phyloP scores from a whole-genome alignment of 2,797 vertebrate species.

The Sardinella longiceps region DNA sequence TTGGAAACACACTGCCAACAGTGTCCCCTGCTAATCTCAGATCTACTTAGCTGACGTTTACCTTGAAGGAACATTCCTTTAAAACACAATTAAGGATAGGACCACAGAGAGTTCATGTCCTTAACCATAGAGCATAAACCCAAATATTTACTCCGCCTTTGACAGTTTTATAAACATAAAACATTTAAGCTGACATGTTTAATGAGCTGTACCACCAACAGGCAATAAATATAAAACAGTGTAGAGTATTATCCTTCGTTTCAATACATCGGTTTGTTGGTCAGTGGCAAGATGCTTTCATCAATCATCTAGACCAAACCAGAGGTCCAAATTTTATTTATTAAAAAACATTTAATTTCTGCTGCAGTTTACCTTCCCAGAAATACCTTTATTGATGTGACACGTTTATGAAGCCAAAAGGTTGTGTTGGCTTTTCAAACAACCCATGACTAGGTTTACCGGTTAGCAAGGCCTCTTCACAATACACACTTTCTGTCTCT shows the following conservation, averaged over 20 bases:
- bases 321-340: neutral
- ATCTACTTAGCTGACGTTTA: neutral
- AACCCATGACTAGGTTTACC: neutral
- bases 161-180: conserved; percentile 25
- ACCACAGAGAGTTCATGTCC: conserved; percentile 11
- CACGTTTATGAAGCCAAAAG: neutral
- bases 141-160: neutral
- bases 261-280: neutral
- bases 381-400: neutral
- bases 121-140: neutral
- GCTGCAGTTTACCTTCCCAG: neutral
- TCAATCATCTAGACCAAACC: neutral
- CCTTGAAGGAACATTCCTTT: conserved; percentile 19
- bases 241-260: conserved; percentile 8
- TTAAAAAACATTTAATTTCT: neutral
- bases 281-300: neutral
- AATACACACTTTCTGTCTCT: neutral
- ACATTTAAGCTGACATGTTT: conserved; percentile 6
- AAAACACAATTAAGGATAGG: conserved; percentile 8
- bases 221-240: neutral
- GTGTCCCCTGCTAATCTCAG: neutral
- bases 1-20: neutral
- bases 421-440: neutral
- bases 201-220: neutral
- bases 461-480: neutral